Evolutionary conservation across 1,140 invertebrate species (phyloP).

Genomic region (Metopolophium dirhodum): DNA sequence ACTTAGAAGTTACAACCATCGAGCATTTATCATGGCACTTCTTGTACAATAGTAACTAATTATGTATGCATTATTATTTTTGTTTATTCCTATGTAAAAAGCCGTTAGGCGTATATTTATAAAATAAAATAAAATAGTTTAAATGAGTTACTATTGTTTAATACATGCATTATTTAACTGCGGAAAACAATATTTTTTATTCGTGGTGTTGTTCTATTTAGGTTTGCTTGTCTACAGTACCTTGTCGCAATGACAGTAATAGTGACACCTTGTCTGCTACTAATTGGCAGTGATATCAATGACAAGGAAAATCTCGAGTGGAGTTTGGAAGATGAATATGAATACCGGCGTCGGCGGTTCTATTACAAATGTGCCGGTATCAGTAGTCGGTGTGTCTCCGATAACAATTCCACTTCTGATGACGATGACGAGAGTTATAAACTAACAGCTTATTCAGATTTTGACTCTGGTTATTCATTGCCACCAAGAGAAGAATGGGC

Average conservation of each 20-base stretch:
- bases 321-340: constrained; percentile 39
- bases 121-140: too few relatives aligned
- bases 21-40: too few relatives aligned
- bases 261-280: constrained; percentile 2
- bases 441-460: neutral
- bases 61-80: too few relatives aligned
- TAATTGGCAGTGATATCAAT: neutral
- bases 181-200: constrained; percentile 1
- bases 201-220: constrained; percentile 63
- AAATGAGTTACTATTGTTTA: neutral
- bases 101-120: too few relatives aligned
- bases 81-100: too few relatives aligned
- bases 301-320: neutral
- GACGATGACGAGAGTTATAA: neutral
- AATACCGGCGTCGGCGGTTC: neutral
- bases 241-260: constrained; percentile 80
- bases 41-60: too few relatives aligned
- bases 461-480: neutral
- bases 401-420: neutral
- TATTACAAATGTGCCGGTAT: neutral
- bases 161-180: neutral
- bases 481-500: neutral
- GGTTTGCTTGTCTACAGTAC: constrained; percentile 84
- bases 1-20: too few relatives aligned
- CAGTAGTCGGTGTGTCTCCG: neutral